Evolutionary conservation across 2,113 vertebrate genomes (phyloP), one percentile per base, ranked within the genome.

Genomic region (Crocuta crocuta): DNA sequence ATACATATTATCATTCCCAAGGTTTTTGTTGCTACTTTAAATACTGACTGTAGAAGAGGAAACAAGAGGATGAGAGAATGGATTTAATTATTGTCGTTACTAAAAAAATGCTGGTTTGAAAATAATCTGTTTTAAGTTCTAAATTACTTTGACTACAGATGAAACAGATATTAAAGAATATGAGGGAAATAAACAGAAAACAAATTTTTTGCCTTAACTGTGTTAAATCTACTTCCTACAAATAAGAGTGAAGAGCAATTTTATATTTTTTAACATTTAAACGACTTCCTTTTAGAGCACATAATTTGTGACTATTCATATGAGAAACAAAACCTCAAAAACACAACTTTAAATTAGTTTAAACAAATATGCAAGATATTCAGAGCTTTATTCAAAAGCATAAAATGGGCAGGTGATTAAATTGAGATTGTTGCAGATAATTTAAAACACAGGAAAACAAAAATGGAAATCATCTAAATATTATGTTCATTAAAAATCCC

Each of bases 11-110:
- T 90, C 73, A 94, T 97, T 94, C 79, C 80, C 85, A 58, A 92
- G 95, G 68, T 63, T 97, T 97, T 87, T 83, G 55, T 95, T 97
- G 55, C 91, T 97, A 70, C 65, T 94, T 97, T 96, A 95, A 93
- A 94, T 61, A 95, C 61, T 88, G 31, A 82, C 58, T 95, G 4
- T 58, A 86, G 35, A 94, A 43, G 45, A 96, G 65, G 39, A 66
- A 93, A 83, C n/a, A 76, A 96, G 35, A 71, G 19, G 89, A 55
- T n/a, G 43, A 81, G 15, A 81, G 24, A 90, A 83, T 28, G 33
- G 5, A 93, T 87, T 79, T 88, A 86, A 83, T 61, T 76, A 61
- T 96, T 95, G 89, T 90, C 35, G 68, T 61, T 91, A 85, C 23
- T 13, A 78, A 78, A n/a, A 83, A 95, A 94, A 87, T 93, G 6